phyloP scores from a whole-genome alignment of 92 coral and sea anemone genomes.

The Paragorgia papillata region DNA sequence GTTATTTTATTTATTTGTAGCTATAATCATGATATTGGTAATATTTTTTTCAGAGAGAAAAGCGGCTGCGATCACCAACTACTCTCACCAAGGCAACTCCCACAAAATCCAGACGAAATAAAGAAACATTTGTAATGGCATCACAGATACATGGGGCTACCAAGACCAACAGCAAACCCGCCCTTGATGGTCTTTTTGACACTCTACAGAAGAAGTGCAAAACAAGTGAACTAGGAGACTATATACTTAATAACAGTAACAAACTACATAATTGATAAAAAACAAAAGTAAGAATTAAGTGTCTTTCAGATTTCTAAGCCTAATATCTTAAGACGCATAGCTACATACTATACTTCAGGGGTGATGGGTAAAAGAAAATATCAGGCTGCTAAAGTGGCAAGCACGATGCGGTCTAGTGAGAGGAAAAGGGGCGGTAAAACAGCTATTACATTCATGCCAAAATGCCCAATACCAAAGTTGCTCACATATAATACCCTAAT shows the following conservation, averaged over 20 bases:
- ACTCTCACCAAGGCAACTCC: constrained; percentile 1
- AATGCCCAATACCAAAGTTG: constrained; percentile 68
- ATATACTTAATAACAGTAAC: constrained; percentile 56
- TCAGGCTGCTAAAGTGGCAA: constrained; percentile 57
- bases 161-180: constrained; percentile 53
- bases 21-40: background rate
- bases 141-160: constrained; percentile 55
- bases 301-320: constrained; percentile 47
- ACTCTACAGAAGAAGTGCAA: constrained; percentile 65
- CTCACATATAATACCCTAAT: constrained; percentile 59
- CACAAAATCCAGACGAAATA: constrained; percentile 29
- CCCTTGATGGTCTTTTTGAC: constrained; percentile 59
- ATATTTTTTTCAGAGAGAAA: constrained; percentile 7
- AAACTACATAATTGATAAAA: constrained; percentile 54
- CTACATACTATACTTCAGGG: too few species aligned
- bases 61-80: constrained; percentile 41
- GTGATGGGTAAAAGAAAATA: constrained; percentile 72
- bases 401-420: constrained; percentile 57
- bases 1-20: background rate
- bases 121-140: constrained; percentile 50
- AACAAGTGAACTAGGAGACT: constrained; percentile 61
- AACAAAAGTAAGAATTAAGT: constrained; percentile 18
- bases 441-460: constrained; percentile 56
- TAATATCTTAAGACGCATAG: too few species aligned
- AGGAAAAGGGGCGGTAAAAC: constrained; percentile 61